Base-by-base conservation (phyloP, 1,140 invertebrate species). In the Drepana arcuata region DNA sequence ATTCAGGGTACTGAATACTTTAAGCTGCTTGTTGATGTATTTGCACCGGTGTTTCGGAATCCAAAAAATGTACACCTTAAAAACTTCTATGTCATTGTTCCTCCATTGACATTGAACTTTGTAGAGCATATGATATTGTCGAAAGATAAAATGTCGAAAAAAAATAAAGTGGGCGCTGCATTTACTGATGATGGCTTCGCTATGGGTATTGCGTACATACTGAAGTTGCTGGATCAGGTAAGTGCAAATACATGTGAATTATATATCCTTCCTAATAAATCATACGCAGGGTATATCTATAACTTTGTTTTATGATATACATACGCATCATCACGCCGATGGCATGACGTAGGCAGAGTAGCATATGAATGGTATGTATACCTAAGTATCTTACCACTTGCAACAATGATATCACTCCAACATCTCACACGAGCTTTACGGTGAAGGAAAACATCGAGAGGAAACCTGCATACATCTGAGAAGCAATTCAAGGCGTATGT, bases 101-200 rank as follows among this genome's bases (percentile, higher is more conserved):
- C 98, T 14, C 91, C 97, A 3, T 73, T 99, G 48, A 98, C 95
- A 2, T 85, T 99, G 32, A 99, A 98, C 77, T 99, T 93, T 84
- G 90, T 99, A 7, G 96, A 99, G 65, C 91, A 99, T 69, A 92
- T 95, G 13, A 90, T 99, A 31, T 88, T 91, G 11, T 93, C 93
- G 51, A 98, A 99, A 74, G 95, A 99, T 54, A 95, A 95, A 71
- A 90, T 99, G 78, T 91, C 90, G 28, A 93, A 93, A 56, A 96
- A 95, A 60, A 95, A 95, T 57, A 92, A 92, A 68, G 77, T 88
- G 9, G 93, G 92, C 14, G 92, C 94, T 37, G 89, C 94, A 2
- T 99, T 99, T 77, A 97, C 95, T 3, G 97, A 99, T 83, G 98
- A 99, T 84, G 98, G 98, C 18, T 99, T 99, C 86, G 93, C 96